phyloP scores from a whole-genome alignment of 1,140 invertebrate genomes.

The Hycleus cichorii region DNA sequence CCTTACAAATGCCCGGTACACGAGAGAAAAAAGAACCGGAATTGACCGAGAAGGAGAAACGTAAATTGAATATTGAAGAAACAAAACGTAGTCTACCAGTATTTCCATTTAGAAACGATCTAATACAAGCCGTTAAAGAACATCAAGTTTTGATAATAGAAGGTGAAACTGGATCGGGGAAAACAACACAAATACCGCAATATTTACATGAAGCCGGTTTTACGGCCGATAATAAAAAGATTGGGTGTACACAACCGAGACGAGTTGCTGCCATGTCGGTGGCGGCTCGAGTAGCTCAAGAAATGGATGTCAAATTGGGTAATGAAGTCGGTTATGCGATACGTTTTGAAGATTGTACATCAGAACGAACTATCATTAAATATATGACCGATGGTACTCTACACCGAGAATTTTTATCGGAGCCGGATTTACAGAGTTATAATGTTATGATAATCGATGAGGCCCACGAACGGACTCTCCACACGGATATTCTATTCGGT shows the following conservation, averaged over 20 bases:
- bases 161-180: conserved; percentile 96
- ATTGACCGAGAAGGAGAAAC: conserved; percentile 61
- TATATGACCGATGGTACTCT: conserved; percentile 99
- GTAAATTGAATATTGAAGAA: conserved; percentile 83
- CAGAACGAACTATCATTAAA: conserved; percentile 92
- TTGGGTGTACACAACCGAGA: conserved; percentile 93
- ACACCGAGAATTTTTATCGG: conserved; percentile 93
- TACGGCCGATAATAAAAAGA: conserved; percentile 68
- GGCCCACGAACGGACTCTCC: conserved; percentile 95
- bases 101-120: conserved; percentile 83
- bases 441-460: conserved; percentile 99
- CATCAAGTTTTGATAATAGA: conserved; percentile 92
- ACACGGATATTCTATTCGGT: conserved; percentile 98
- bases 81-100: conserved; percentile 91
- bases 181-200: conserved; percentile 98
- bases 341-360: conserved; percentile 98
- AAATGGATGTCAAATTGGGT: conserved; percentile 97
- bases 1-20: conserved; percentile 71
- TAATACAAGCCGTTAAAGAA: conserved; percentile 79
- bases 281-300: conserved; percentile 97
- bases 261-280: conserved; percentile 99
- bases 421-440: conserved; percentile 90
- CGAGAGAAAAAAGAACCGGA: conserved; percentile 44
- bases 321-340: conserved; percentile 99
- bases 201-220: conserved; percentile 91